Base-by-base conservation (phyloP, 2,797 vertebrate species). In the Rhabdophis nuchalis region DNA sequence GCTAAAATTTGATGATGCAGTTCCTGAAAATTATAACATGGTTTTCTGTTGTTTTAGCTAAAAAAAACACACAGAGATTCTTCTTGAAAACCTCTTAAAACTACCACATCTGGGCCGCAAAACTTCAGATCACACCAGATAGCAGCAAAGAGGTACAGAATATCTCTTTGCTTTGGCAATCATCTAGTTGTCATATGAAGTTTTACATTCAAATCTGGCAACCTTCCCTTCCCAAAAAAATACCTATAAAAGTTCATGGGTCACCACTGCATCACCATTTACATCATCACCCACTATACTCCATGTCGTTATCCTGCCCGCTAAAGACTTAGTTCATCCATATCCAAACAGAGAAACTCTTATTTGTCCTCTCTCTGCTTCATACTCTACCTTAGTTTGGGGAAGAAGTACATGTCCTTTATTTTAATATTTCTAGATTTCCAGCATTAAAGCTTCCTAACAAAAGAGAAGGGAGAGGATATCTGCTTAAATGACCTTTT, bases 361-460 rank as follows among this genome's bases (percentile, higher is more conserved):
- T 52, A 29, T 29, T 53, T n/a, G 57, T 32, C 50, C n/a, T 53
- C 25, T 53, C 68, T 36, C 9, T 46, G 36, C 82, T 50, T 61
- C 50, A 58, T 5, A 16, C 8, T 87, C 52, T 87, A 41, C 56
- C 56, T 77, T 87, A 58, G 14, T 32, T 57, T 86, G 9, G n/a
- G 87, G 58, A 29, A 54, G 1, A 2, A n/a, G 29, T 64, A 18
- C 29, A 32, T 86, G 58, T 7, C 10, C 61, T 56, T 89, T 86
- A 54, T 89, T 89, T 54, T 95, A 96, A 95, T 95, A 97, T 96
- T 91, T 92, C 93, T 88, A 95, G 96, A 91, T 94, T 91, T 94
- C 95, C 96, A 93, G 95, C 94, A 94, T 95, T 97, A 96, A 97
- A 96, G 96, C 95, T 93, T 95, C 93, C 95, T 96, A 96, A 96